These are phyloP conservation scores for Fringilla coelebs DNA, from an alignment of 2,797 vertebrate species.

Conservation along the genomic window DNA sequence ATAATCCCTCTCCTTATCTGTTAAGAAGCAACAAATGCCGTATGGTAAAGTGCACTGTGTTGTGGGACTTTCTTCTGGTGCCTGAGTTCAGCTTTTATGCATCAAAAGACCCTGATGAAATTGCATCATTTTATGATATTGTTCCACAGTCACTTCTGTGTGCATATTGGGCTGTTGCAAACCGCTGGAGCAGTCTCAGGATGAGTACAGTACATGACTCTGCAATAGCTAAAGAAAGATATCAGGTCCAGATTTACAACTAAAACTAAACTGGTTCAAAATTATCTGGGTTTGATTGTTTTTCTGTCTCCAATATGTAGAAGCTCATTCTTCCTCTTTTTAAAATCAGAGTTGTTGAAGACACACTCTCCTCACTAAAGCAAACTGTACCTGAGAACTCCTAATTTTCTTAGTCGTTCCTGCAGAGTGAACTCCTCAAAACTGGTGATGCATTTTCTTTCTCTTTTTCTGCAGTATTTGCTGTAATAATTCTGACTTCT, in stretches of 20 bases:
- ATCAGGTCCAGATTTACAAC: background rate
- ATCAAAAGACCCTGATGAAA: background rate
- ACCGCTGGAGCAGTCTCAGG: background rate
- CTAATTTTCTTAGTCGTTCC: background rate
- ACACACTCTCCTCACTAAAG: background rate
- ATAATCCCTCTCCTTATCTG: background rate
- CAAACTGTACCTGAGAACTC: background rate
- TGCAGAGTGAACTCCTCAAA: background rate
- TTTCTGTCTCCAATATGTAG: background rate
- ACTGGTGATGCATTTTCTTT: background rate
- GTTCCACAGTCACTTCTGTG: background rate
- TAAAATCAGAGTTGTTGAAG: background rate
- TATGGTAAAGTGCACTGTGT: background rate
- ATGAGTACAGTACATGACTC: background rate
- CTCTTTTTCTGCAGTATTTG: background rate
- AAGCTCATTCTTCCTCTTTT: background rate
- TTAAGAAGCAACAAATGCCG: background rate
- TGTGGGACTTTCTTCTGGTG: background rate
- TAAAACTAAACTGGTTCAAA: background rate
- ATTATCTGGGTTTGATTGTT: background rate
- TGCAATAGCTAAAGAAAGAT: background rate
- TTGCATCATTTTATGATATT: background rate
- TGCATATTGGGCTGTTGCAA: background rate
- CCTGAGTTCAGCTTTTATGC: constrained; percentile 15
- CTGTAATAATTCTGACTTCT: background rate